Evolutionary conservation across 1,140 invertebrate genomes (phyloP).

Genomic region (Pachyrhynchus sulphureomaculatus): DNA sequence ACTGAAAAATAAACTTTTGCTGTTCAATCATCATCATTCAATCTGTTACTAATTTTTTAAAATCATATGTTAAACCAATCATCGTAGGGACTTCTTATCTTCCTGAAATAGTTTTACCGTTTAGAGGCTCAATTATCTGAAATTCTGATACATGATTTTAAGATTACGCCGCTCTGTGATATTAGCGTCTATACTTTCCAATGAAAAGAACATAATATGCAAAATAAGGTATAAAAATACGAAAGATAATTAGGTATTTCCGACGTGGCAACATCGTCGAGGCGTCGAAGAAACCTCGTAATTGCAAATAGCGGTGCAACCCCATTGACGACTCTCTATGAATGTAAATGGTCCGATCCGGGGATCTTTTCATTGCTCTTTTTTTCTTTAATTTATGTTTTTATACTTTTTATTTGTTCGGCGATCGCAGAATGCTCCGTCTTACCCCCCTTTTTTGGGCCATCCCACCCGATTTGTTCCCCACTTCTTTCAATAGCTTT

Average conservation of each 20-base stretch:
- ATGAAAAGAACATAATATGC: background rate
- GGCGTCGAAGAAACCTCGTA: conserved; percentile 25
- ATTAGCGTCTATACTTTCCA: no score
- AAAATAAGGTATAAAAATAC: background rate
- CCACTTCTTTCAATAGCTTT: conserved; percentile 32
- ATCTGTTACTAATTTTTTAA: no score
- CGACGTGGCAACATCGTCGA: conserved; percentile 2
- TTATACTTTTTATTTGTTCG: conserved; percentile 34
- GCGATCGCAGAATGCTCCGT: conserved; percentile 6
- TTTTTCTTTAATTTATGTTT: conserved; percentile 36
- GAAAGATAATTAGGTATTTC: conserved; percentile 25
- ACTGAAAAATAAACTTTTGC: no score
- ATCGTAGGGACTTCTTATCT: no score
- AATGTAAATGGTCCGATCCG: conserved; percentile 31
- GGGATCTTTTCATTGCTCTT: conserved; percentile 29
- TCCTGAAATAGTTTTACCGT: no score
- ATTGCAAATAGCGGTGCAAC: conserved; percentile 34
- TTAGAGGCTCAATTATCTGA: no score
- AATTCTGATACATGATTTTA: no score
- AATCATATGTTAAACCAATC: no score
- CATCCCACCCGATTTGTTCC: conserved; percentile 30
- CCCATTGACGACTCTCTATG: conserved; percentile 32
- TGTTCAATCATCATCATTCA: no score
- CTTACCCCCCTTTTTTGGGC: conserved; percentile 3
- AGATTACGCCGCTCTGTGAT: no score